Evolutionary conservation across 2,888 invertebrate species (phyloP), one percentile per base, ranked within the genome.

Genomic region (Leptodirus hochenwartii): DNA sequence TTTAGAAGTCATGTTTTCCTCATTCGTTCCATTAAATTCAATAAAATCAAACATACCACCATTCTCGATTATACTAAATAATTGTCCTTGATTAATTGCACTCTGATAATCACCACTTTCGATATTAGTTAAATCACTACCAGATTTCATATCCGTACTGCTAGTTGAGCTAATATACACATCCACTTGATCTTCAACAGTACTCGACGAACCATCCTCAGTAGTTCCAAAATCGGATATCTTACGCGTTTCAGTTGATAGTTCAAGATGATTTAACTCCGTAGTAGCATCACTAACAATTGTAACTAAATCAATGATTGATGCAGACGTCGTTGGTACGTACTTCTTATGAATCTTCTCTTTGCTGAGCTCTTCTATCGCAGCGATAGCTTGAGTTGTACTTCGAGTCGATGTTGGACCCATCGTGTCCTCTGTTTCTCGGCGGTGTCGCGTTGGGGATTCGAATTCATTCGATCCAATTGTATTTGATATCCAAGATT

Each of bases 21-120:
- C 35, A 5, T 35, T 47, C 4, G 51, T 54, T 26, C 50, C 53
- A 37, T 54, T 55, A 29, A 56, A 36, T 37, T 55, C 55, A 17
- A 55, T 53, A 27, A 56, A 50, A 36, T 56, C 56, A 31, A 54
- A 54, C 45, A 53, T 48, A 8, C 54, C 53, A 9, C 54, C 56
- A 38, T 56, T 54, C 37, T 53, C 54, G 15, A 55, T 53, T 22
- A 56, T 53, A 33, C 54, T 52, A 37, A 56, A 56, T 15, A 56
- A 39, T 39, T 56, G 56, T 17, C 56, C 56, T 38, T 56, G 56
- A 39, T 45, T 52, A 31, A 56, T 55, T 16, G 49, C 53, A 31
- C 51, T 50, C 2, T 55, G 49, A 41, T 49, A 55, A 34, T 55
- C 56, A 3, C 42, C 49, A 5, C 30, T 32, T 11, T 25, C 32